Evolutionary conservation across 2,888 invertebrate genomes (phyloP).

Genomic region (Tenthredo livida): DNA sequence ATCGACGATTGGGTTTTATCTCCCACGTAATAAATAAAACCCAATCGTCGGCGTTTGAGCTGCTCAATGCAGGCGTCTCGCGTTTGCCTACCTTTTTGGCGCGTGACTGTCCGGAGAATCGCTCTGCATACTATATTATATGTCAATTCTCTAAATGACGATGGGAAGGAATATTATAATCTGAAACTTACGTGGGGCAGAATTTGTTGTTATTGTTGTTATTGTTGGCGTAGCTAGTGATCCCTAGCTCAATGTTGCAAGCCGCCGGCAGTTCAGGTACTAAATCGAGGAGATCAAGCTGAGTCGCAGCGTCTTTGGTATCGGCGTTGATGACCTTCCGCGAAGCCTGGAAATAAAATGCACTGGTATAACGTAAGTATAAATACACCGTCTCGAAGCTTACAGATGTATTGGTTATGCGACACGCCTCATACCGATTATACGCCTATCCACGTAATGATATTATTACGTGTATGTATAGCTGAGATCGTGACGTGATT

Average conservation of each 20-base stretch:
- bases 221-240: background rate
- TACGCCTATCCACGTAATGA: background rate
- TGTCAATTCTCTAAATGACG: too few relatives aligned
- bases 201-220: background rate
- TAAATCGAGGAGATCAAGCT: conserved; percentile 27
- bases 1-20: too few relatives aligned
- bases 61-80: too few relatives aligned
- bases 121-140: background rate
- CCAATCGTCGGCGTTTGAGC: too few relatives aligned
- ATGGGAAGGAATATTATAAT: background rate
- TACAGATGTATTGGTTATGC: background rate
- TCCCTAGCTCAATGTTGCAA: conserved; percentile 7
- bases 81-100: too few relatives aligned
- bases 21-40: too few relatives aligned
- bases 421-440: conserved; percentile 3
- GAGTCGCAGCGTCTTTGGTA: conserved; percentile 33
- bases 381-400: background rate
- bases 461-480: background rate
- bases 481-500: background rate
- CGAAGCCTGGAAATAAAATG: conserved; percentile 40
- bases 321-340: conserved; percentile 30
- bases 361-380: background rate
- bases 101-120: too few relatives aligned
- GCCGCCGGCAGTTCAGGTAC: conserved; percentile 29
- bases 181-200: background rate